Conservation (phyloP, 2,888 invertebrate genomes). For the Geotrupes spiniger region DNA sequence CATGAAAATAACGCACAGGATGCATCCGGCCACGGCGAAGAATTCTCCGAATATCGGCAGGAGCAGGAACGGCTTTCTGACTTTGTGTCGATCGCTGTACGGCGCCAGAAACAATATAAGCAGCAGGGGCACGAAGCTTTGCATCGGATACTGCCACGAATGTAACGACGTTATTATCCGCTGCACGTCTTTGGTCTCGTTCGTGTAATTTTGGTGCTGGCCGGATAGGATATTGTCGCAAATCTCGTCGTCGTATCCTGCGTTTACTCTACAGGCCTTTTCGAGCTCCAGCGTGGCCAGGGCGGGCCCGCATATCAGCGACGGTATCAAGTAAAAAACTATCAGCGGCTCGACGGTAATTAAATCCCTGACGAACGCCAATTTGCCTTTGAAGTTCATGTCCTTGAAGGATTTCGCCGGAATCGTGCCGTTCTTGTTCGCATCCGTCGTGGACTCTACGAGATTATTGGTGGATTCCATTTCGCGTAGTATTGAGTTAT, state of each 20-base stretch:
- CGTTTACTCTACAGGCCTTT: conserved; percentile 57
- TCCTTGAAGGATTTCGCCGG: conserved; percentile 14
- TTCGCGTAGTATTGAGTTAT: too few species aligned
- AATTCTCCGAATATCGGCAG: conserved; percentile 46
- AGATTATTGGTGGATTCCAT: too few species aligned
- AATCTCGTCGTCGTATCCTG: conserved; percentile 52
- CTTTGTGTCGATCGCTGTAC: conserved; percentile 46
- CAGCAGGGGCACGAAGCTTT: conserved; percentile 42
- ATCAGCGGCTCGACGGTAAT: conserved; percentile 47
- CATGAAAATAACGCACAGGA: conserved; percentile 56
- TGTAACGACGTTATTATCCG: conserved; percentile 50
- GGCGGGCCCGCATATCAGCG: conserved; percentile 46
- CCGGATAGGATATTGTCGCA: conserved; percentile 50
- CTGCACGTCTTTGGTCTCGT: conserved; percentile 50
- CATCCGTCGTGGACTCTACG: too few species aligned
- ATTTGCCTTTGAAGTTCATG: conserved; percentile 25
- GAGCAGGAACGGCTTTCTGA: conserved; percentile 47
- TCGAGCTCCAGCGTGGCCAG: conserved; percentile 56
- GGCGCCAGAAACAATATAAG: conserved; percentile 46
- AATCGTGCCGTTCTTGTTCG: too few species aligned
- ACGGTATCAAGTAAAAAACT: conserved; percentile 40
- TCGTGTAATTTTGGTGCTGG: conserved; percentile 37
- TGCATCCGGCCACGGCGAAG: conserved; percentile 52
- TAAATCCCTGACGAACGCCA: conserved; percentile 34
- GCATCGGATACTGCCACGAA: conserved; percentile 43